phyloP scores from a whole-genome alignment of 2,888 invertebrate genomes.

The Drosophila barbarae region DNA sequence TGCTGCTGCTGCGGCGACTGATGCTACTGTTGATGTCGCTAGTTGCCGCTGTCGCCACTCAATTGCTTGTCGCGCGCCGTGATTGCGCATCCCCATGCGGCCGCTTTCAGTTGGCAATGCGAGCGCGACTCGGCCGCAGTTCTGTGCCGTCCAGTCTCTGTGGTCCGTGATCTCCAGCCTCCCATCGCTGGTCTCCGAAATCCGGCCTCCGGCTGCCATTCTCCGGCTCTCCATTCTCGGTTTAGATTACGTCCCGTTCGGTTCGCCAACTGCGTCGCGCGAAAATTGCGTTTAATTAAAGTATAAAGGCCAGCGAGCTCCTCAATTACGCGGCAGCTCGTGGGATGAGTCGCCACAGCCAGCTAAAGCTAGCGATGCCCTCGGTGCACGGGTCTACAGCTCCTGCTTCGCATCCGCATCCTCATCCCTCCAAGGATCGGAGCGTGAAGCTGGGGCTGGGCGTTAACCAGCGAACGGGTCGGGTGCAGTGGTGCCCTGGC shows the following conservation, averaged over 20 bases:
- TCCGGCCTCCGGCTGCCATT: constrained; percentile 16
- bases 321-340: constrained; percentile 32
- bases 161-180: constrained; percentile 21
- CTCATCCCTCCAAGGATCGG: constrained; percentile 21
- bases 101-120: constrained; percentile 69
- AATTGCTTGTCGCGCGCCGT: constrained; percentile 68
- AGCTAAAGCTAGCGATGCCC: constrained; percentile 62
- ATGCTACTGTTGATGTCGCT: constrained; percentile 28
- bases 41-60: constrained; percentile 52
- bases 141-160: constrained; percentile 19
- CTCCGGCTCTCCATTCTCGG: constrained; percentile 32
- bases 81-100: constrained; percentile 61
- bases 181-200: constrained; percentile 14
- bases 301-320: constrained; percentile 61
- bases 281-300: constrained; percentile 74
- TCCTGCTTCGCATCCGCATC: not conserved
- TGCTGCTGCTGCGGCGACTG: constrained; percentile 18
- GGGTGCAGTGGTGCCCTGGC: constrained; percentile 80
- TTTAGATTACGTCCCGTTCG: constrained; percentile 36
- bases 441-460: constrained; percentile 73
- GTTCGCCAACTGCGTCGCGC: constrained; percentile 65
- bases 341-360: constrained; percentile 59
- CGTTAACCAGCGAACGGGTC: constrained; percentile 77
- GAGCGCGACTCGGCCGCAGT: constrained; percentile 63
- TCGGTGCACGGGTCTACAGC: constrained; percentile 56